phyloP scores from a whole-genome alignment of 2,113 vertebrate species.

The Trichechus manatus region DNA sequence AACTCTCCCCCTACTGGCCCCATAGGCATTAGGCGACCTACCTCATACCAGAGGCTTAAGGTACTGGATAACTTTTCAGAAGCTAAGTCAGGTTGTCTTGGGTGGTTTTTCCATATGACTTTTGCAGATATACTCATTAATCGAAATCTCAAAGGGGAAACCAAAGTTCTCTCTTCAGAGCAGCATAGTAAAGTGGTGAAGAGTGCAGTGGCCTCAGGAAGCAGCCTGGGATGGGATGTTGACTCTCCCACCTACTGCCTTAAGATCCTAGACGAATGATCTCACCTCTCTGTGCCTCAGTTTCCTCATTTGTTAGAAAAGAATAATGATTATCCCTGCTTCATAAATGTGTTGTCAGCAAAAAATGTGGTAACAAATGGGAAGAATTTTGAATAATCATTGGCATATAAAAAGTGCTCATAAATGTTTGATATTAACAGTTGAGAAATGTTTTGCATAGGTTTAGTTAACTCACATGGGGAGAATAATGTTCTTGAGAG shows the following conservation, averaged over 20 bases:
- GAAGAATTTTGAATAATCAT: background rate
- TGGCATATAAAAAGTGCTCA: constrained; percentile 13
- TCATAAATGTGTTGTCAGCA: background rate
- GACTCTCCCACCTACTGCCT: background rate
- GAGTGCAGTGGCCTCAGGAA: background rate
- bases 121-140: background rate
- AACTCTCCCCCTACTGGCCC: background rate
- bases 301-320: background rate
- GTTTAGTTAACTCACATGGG: constrained; percentile 68
- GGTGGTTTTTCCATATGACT: background rate
- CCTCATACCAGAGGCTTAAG: background rate
- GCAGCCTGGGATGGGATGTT: background rate
- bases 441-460: constrained; percentile 48
- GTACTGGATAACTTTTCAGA: background rate
- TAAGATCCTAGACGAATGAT: background rate
- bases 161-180: background rate
- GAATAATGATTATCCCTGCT: background rate
- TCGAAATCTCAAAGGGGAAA: background rate
- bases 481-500: constrained; percentile 66
- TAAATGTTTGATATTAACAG: constrained; percentile 4
- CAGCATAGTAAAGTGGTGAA: background rate
- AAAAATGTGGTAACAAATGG: background rate
- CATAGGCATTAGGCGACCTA: no score
- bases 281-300: background rate
- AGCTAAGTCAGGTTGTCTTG: background rate